Evolutionary conservation across 2,113 vertebrate species (phyloP).

Genomic region (Muntiacus reevesi): DNA sequence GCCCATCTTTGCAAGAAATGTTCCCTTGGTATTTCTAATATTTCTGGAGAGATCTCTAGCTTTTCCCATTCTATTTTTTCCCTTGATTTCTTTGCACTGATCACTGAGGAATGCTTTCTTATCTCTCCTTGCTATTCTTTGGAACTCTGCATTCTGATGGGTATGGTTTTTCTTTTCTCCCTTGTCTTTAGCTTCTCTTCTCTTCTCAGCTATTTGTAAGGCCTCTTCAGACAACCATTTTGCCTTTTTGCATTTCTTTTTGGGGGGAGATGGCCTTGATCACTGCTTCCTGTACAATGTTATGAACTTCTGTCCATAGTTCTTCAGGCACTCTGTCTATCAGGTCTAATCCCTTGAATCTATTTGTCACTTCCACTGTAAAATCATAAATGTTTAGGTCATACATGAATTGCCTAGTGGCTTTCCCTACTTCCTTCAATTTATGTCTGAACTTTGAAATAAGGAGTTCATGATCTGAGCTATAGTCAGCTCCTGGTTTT

Average conservation of each 20-base stretch:
- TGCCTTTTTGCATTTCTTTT: neutral
- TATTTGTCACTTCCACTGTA: neutral
- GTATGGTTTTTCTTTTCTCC: neutral
- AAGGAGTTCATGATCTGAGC: neutral
- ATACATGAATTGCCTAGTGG: neutral
- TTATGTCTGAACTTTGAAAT: neutral
- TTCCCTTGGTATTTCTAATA: neutral
- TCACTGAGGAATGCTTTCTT: neutral
- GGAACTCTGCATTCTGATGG: neutral
- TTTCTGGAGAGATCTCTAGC: neutral
- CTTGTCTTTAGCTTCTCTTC: neutral
- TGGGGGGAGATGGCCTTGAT: neutral
- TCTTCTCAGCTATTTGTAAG: neutral
- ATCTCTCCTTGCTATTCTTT: neutral
- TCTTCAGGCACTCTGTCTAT: neutral
- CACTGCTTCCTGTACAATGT: neutral
- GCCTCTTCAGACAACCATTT: neutral
- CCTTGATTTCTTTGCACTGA: neutral
- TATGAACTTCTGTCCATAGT: neutral
- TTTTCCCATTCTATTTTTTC: neutral
- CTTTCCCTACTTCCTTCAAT: neutral
- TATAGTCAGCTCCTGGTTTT: neutral
- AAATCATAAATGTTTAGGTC: neutral
- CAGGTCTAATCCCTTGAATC: neutral
- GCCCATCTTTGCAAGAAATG: neutral